Conservation (phyloP, 1,140 invertebrate species). For the Papilio machaon region DNA sequence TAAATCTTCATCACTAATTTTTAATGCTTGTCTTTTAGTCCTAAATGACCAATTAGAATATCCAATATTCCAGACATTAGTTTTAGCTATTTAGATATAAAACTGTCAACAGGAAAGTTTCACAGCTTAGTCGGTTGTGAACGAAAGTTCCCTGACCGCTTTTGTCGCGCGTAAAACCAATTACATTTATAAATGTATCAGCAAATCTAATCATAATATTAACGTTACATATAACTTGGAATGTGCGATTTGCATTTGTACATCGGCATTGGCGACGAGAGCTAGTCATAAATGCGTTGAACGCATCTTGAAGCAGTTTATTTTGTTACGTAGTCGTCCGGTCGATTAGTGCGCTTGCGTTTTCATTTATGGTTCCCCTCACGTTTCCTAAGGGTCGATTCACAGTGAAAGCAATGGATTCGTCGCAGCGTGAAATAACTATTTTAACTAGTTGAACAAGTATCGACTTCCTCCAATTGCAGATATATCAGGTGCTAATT, state of each 20-base stretch:
- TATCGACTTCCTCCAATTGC: neutral
- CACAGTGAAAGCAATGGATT: slow-evolving; percentile 25
- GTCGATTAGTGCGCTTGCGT: slow-evolving; percentile 49
- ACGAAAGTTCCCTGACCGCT: neutral
- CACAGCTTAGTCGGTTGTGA: neutral
- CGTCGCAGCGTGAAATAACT: neutral
- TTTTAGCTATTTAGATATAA: neutral
- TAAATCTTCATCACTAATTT: no score
- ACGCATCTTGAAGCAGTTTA: slow-evolving; percentile 49
- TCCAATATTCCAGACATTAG: neutral
- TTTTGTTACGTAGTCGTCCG: slow-evolving; percentile 48
- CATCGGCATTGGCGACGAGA: slow-evolving; percentile 13
- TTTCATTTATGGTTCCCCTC: slow-evolving; percentile 57
- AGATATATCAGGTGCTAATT: neutral
- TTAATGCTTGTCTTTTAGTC: no score
- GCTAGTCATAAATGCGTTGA: slow-evolving; percentile 60
- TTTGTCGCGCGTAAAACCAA: neutral
- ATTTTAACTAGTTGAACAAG: neutral
- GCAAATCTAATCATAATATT: slow-evolving; percentile 3
- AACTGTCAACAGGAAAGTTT: slow-evolving; percentile 11
- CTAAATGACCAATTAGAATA: neutral
- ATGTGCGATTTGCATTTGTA: neutral
- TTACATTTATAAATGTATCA: slow-evolving; percentile 16
- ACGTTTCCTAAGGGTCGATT: slow-evolving; percentile 30
- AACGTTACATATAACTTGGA: slow-evolving; percentile 10